phyloP scores from a whole-genome alignment of 2,797 vertebrate species.

The Tapirus indicus region DNA sequence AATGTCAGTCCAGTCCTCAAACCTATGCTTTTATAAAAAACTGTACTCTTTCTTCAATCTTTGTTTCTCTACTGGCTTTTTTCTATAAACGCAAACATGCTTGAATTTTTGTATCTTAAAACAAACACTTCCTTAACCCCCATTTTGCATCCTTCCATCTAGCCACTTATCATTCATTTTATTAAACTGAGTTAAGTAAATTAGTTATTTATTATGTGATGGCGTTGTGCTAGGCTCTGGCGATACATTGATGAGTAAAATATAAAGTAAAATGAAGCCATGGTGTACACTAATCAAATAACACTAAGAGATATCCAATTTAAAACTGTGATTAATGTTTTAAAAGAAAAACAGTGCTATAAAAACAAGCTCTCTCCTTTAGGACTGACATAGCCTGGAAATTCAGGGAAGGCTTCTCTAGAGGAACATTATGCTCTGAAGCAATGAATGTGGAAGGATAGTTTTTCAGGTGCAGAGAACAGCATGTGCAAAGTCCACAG shows the following conservation, averaged over 20 bases:
- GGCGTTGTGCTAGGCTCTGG: neutral
- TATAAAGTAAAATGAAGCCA: neutral
- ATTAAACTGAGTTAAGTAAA: neutral
- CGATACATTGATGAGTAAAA: neutral
- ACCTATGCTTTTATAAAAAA: neutral
- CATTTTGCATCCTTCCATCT: neutral
- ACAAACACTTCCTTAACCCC: neutral
- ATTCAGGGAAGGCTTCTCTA: neutral
- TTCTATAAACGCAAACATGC: neutral
- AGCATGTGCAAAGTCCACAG: neutral
- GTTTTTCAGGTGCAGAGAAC: neutral
- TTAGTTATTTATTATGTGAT: neutral
- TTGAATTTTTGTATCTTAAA: neutral
- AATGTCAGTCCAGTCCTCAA: neutral
- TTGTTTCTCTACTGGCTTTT: neutral
- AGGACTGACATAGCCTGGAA: neutral
- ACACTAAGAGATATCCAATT: neutral
- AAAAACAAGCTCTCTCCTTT: neutral
- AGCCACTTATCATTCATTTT: neutral
- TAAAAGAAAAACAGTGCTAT: neutral
- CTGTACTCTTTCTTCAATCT: neutral
- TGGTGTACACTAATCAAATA: neutral
- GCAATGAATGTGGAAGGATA: neutral
- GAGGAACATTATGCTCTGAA: neutral
- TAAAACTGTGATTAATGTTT: neutral